A percentile compares a stretch with the other conserved stretches of the same genome.
phyloP scores from a whole-genome alignment of 2,888 invertebrate species.

The Nephrotoma flavescens region DNA sequence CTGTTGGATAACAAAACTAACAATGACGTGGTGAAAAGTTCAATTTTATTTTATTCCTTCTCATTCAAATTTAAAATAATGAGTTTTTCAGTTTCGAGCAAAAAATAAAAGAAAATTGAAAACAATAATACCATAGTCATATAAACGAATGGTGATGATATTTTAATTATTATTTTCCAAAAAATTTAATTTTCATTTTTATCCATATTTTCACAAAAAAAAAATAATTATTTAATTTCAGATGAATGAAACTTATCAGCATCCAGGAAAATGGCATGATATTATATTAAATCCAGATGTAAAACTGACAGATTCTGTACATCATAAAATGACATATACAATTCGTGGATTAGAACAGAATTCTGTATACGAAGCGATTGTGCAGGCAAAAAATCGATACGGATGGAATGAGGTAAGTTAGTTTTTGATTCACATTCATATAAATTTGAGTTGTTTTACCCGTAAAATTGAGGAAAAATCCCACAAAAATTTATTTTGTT shows the following conservation, averaged over 20 bases:
- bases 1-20: not conserved
- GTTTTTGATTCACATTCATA: not conserved
- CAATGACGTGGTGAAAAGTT: not conserved
- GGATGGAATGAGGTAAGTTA: slow-evolving; percentile 50
- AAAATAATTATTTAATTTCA: slow-evolving; percentile 20
- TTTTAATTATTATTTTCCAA: not conserved
- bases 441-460: not conserved
- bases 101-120: not conserved
- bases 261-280: slow-evolving; percentile 57
- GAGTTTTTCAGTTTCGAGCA: not conserved
- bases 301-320: slow-evolving; percentile 25
- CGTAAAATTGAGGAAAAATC: too few relatives aligned
- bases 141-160: not conserved
- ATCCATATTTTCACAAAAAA: too few relatives aligned
- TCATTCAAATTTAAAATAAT: not conserved
- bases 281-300: slow-evolving; percentile 29
- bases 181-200: not conserved
- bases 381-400: slow-evolving; percentile 58
- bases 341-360: slow-evolving; percentile 47
- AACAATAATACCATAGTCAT: not conserved
- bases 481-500: too few relatives aligned
- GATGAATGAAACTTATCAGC: slow-evolving; percentile 58
- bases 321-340: slow-evolving; percentile 46
- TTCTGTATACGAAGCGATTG: slow-evolving; percentile 56
- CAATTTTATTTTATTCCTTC: not conserved